A percentile compares a stretch with the other conserved stretches of the same genome.
Evolutionary conservation across 1,140 invertebrate species (phyloP).

Genomic region (Drosophila grimshawi): DNA sequence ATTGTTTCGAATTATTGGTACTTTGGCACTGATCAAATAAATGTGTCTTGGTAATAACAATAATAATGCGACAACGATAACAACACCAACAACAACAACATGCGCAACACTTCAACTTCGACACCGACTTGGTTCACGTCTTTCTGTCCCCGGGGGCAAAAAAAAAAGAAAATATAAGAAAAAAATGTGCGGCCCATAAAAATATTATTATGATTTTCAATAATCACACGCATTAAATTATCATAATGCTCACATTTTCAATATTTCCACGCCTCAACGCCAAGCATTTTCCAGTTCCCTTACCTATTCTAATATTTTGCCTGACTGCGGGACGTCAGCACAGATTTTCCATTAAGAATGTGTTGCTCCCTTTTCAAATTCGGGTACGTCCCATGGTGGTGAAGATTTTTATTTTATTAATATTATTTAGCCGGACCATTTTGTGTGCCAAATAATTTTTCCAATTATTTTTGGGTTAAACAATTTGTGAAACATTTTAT

Average conservation of each 20-base stretch:
- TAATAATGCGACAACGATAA: conserved; percentile 80
- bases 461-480: conserved; percentile 9
- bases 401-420: conserved; percentile 59
- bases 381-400: conserved; percentile 24
- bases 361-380: conserved; percentile 43
- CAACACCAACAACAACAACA: conserved; percentile 55
- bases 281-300: conserved; percentile 17
- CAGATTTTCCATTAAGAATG: conserved; percentile 48
- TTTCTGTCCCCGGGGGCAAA: not conserved
- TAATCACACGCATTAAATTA: conserved; percentile 81
- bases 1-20: conserved; percentile 82
- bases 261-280: conserved; percentile 59
- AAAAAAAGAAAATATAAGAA: too few relatives aligned
- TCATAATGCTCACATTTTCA: conserved; percentile 78
- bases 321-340: conserved; percentile 8
- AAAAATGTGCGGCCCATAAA: conserved; percentile 66
- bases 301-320: not conserved
- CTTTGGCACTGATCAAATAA: conserved; percentile 80
- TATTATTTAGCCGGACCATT: conserved; percentile 45
- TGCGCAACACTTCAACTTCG: conserved; percentile 42
- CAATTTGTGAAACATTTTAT: conserved; percentile 9
- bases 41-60: conserved; percentile 80
- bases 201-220: conserved; percentile 83
- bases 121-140: conserved; percentile 30
- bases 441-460: conserved; percentile 41